Percentiles rank a stretch among this genome's conserved stretches.
Conservation (phyloP, 2,113 vertebrate species). For the Phodopus roborovskii region DNA sequence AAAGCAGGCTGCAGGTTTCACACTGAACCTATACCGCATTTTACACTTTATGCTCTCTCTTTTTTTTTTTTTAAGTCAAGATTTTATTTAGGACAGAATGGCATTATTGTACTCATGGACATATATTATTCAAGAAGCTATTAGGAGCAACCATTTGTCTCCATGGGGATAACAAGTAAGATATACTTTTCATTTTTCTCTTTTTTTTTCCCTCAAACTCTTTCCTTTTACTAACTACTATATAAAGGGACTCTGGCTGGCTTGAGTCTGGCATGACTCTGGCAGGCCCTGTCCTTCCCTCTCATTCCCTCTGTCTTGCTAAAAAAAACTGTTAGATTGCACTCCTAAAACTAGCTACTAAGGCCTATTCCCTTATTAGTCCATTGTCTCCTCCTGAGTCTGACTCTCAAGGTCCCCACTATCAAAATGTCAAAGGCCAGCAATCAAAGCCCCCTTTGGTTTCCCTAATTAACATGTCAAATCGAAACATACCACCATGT, state of each 20-base stretch:
- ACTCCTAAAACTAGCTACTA: background rate
- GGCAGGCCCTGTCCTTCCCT: background rate
- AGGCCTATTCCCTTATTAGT: background rate
- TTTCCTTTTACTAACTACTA: background rate
- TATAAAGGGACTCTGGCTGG: background rate
- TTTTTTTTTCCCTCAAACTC: background rate
- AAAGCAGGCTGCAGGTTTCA: no score
- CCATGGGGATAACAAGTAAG: conserved; percentile 2
- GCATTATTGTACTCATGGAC: conserved; percentile 23
- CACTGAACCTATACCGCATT: background rate
- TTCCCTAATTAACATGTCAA: background rate
- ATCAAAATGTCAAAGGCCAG: background rate
- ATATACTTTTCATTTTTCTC: background rate
- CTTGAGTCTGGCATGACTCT: background rate
- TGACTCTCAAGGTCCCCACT: background rate
- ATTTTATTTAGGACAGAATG: conserved; percentile 63
- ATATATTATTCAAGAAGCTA: conserved; percentile 6
- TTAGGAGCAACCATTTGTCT: background rate
- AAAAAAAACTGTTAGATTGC: background rate
- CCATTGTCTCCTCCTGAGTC: background rate
- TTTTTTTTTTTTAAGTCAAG: no score
- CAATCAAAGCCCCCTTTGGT: no score
- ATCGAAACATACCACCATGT: background rate
- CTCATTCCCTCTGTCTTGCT: background rate
- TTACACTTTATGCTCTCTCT: no score